These are phyloP conservation scores for Scaptomyza reducta DNA, from an alignment of 2,888 invertebrate genomes.

Conservation along the genomic window DNA sequence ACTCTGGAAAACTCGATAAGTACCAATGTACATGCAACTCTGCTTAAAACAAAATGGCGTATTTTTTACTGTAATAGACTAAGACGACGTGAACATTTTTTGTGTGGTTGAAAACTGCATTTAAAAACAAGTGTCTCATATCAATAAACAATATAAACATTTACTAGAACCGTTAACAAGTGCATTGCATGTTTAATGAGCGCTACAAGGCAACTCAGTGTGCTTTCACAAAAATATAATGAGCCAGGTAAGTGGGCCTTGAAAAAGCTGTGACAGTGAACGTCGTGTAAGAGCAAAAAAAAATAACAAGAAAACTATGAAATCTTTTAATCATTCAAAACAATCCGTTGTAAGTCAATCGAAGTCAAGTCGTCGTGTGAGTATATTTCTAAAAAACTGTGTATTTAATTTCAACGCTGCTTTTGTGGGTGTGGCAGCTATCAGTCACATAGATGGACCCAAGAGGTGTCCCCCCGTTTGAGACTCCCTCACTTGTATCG, in stretches of 20 bases:
- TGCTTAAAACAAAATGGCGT: slow-evolving; percentile 81
- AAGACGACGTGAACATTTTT: slow-evolving; percentile 74
- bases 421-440: slow-evolving; percentile 76
- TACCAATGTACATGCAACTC: slow-evolving; percentile 16
- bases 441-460: slow-evolving; percentile 51
- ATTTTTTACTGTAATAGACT: slow-evolving; percentile 69
- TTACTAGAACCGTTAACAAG: slow-evolving; percentile 56
- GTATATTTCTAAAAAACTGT: slow-evolving; percentile 57
- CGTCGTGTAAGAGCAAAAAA: slow-evolving; percentile 63
- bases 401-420: slow-evolving; percentile 48
- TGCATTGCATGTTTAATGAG: slow-evolving; percentile 82
- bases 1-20: slow-evolving; percentile 19
- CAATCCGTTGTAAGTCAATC: slow-evolving; percentile 68
- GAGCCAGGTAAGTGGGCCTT: slow-evolving; percentile 84
- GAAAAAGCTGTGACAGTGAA: slow-evolving; percentile 71
- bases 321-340: slow-evolving; percentile 62
- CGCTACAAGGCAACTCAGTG: slow-evolving; percentile 80
- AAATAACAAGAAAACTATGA: slow-evolving; percentile 71
- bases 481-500: slow-evolving; percentile 57
- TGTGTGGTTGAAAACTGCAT: slow-evolving; percentile 72
- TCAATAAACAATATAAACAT: slow-evolving; percentile 60
- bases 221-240: slow-evolving; percentile 83
- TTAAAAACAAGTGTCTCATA: slow-evolving; percentile 67
- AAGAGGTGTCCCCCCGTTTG: slow-evolving; percentile 64
- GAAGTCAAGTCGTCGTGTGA: slow-evolving; percentile 67